Evolutionary conservation across 2,113 vertebrate genomes (phyloP).

Genomic region (Rhea pennata): DNA sequence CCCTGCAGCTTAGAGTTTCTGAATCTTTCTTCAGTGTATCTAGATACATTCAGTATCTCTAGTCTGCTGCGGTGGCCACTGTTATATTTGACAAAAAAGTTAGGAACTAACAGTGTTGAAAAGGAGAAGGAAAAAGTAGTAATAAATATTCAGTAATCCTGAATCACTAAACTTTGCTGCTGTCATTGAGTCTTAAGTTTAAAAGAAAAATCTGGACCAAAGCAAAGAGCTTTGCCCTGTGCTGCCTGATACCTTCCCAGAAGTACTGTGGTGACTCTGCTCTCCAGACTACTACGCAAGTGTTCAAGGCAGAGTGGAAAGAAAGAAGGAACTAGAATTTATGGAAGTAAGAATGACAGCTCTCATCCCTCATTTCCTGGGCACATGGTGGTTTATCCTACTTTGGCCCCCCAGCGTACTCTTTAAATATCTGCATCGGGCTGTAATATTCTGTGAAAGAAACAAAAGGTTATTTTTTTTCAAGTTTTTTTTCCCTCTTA

Average conservation of each 20-base stretch:
- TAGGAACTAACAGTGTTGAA: background rate
- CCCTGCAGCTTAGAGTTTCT: background rate
- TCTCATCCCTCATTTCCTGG: background rate
- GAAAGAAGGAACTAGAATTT: background rate
- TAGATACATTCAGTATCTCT: background rate
- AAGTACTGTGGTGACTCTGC: background rate
- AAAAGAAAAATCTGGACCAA: background rate
- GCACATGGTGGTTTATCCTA: background rate
- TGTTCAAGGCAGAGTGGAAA: background rate
- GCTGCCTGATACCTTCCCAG: background rate
- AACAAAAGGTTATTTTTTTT: background rate
- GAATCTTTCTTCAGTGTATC: background rate
- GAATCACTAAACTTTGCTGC: background rate
- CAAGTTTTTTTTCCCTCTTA: background rate
- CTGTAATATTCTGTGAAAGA: background rate
- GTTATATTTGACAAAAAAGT: background rate
- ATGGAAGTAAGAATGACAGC: background rate
- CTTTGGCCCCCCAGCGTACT: background rate
- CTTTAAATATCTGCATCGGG: background rate
- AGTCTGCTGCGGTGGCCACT: background rate
- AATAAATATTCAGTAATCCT: background rate
- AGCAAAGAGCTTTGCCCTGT: background rate
- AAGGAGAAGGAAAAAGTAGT: background rate
- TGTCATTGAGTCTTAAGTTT: background rate
- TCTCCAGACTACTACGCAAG: background rate